Conservation (phyloP, 2,888 invertebrate species). For the Myathropa florea region DNA sequence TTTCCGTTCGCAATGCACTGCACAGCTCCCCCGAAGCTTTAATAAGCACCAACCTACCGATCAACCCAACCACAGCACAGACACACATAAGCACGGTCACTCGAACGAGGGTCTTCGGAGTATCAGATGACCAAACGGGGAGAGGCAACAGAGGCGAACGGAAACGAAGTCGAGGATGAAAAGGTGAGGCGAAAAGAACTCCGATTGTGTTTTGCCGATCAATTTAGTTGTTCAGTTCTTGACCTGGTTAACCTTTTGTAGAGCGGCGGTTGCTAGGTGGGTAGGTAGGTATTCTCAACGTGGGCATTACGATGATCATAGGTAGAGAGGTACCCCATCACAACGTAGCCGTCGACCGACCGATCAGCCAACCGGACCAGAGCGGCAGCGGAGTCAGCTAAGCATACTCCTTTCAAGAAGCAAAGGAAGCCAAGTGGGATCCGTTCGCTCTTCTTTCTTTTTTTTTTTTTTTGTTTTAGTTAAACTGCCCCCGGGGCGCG, state of each 20-base stretch:
- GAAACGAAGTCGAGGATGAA: conserved; percentile 25
- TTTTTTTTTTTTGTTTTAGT: conserved; percentile 12
- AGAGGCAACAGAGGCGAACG: not conserved
- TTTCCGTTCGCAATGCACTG: conserved; percentile 22
- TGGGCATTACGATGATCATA: conserved; percentile 67
- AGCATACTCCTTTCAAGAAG: conserved; percentile 48
- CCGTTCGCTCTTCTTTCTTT: conserved; percentile 12
- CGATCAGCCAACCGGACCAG: conserved; percentile 68
- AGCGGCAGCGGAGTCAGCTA: conserved; percentile 22
- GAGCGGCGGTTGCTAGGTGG: conserved; percentile 41
- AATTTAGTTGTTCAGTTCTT: conserved; percentile 80
- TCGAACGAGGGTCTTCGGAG: not conserved
- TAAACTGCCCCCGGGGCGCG: conserved; percentile 68
- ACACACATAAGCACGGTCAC: conserved; percentile 11
- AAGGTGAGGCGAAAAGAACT: conserved; percentile 59
- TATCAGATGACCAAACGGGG: not conserved
- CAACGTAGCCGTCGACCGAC: conserved; percentile 64
- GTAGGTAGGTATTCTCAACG: conserved; percentile 65
- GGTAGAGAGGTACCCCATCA: not conserved
- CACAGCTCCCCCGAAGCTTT: conserved; percentile 28
- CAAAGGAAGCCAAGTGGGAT: conserved; percentile 61
- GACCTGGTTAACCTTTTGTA: conserved; percentile 78
- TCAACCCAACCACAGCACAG: conserved; percentile 1
- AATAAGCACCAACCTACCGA: conserved; percentile 52
- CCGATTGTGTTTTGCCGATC: conserved; percentile 77